phyloP scores from a whole-genome alignment of 2,113 vertebrate genomes.

The Neopipo cinnamomea region DNA sequence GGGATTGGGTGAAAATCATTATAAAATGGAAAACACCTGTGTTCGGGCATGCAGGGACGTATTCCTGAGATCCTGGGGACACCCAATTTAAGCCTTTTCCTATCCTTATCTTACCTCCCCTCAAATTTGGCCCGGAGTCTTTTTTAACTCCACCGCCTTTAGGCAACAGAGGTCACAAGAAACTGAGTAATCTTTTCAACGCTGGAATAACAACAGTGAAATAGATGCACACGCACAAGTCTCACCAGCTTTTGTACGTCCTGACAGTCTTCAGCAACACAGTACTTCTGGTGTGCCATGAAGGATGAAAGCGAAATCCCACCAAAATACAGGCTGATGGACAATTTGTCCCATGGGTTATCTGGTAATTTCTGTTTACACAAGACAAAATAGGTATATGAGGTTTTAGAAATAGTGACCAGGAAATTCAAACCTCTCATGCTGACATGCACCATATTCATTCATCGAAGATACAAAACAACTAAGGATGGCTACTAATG shows the following conservation, averaged over 20 bases:
- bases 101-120: too few species aligned
- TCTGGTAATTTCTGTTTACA: slow-evolving; percentile 77
- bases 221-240: neutral
- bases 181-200: neutral
- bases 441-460: neutral
- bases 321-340: slow-evolving; percentile 79
- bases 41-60: too few species aligned
- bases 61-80: too few species aligned
- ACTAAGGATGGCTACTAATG: neutral
- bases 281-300: slow-evolving; percentile 81
- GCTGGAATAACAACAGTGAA: neutral
- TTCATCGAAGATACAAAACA: neutral
- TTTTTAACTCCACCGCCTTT: too few species aligned
- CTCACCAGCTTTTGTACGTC: slow-evolving; percentile 60
- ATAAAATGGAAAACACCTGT: too few species aligned
- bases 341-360: slow-evolving; percentile 70
- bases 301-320: slow-evolving; percentile 82
- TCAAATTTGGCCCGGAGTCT: too few species aligned
- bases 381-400: neutral
- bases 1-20: too few species aligned
- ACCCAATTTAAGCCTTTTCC: too few species aligned
- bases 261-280: slow-evolving; percentile 55
- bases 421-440: neutral
- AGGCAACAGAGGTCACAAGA: neutral
- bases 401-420: neutral